Base-by-base conservation (phyloP, 2,113 vertebrate genomes). In the Platysternon megacephalum region DNA sequence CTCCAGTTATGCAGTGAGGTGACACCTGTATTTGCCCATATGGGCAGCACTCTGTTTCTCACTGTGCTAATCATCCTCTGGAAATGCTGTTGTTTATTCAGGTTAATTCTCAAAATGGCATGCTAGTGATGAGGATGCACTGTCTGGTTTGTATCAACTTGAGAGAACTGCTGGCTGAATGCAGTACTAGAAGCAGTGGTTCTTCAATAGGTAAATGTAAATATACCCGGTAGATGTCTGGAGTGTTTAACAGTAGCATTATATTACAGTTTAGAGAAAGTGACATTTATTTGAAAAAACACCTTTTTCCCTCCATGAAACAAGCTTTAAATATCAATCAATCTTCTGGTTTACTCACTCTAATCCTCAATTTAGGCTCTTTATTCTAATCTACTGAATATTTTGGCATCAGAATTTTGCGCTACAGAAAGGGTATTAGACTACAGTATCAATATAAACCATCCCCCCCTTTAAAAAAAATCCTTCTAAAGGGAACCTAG, bases 391-490 rank as follows among this genome's bases (percentile, higher is more conserved):
- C 88, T 78, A 44, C 80, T 86, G 94, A 87, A 95, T 96, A 92
- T 89, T 96, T 96, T 96, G 93, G 88, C 88, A 89, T 88, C 35
- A 86, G 19, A 87, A 93, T 94, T 89, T 61, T 91, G 78, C 14
- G 28, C 28, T 58, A 32, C 55, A 56, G 24, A 28, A 56, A 56
- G 19, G 8, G 52, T 53, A 53, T 53, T 53, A 53, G 56, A 58
- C 28, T 28, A 58, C 90, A 89, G 78, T 12, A 86, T 16, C 83
- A 87, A 72, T 93, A 90, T 85, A 72, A 96, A 93, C 48, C 74
- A 89, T 84, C 61, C 6, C 12, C 7, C 46, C 14, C n/a, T 94
- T 96, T 94, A 11, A 11, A 56, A 56, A 56, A 56, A 72, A 95
- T 95, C 95, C 81, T 92, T 84, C 24, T 72, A 55, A 29, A 28